Base-by-base conservation (phyloP, 2,888 invertebrate genomes). In the Dynastes maya region DNA sequence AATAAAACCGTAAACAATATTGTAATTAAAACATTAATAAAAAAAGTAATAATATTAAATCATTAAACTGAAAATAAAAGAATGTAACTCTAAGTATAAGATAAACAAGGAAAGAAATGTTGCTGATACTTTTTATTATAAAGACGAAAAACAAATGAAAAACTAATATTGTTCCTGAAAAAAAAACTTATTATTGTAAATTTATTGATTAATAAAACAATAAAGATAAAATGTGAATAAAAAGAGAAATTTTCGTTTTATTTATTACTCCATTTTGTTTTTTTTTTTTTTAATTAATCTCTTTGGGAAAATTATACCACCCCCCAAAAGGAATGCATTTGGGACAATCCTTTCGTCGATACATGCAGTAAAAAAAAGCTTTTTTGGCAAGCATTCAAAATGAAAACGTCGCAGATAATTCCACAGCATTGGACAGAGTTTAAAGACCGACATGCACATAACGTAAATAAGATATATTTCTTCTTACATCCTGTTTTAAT, bases 41-140 rank as follows among this genome's bases (percentile, higher is more conserved):
- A 58, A 58, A 22, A 58, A 58, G 22, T 58, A 9, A 55, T 16
- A 6, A 55, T 16, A 55, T n/a, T n/a, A n/a, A 55, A n/a, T 55
- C n/a, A 55, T 55, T 58, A 58, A 58, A 58, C 16, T 58, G 22
- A 58, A 16, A 6, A 8, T 37, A 16, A 8, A 58, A 27, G 16
- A 22, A 58, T 22, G 8, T 58, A 58, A 58, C 11, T 11, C 45
- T 8, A 45, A 45, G 45, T 45, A 45, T 45, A 45, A 11, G 45
- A 45, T 45, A 11, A 45, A 45, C 11, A 45, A 22, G 9, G 53
- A 58, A 58, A 58, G 22, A 58, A 58, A 58, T 58, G 45, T 45
- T 45, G 55, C 55, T 58, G 55, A 58, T 58, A 58, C 13, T 58
- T 58, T 58, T 58, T 58, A 58, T 58, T 58, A 58, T 58, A 58